Base-by-base conservation (phyloP, 1,140 invertebrate species). In the Zaprionus africanus region DNA sequence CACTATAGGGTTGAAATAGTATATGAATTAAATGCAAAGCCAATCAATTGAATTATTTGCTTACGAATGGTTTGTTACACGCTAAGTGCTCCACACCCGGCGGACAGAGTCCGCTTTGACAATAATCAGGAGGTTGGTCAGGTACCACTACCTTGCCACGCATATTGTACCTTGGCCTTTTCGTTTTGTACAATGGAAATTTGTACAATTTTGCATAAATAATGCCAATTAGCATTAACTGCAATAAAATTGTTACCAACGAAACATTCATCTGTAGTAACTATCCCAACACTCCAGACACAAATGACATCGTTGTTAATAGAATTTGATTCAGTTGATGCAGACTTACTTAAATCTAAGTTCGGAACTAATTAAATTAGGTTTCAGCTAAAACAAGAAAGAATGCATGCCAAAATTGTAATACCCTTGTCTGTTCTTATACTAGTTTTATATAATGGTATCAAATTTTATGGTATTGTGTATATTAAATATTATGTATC, bases 31-130 rank as follows among this genome's bases (percentile, higher is more conserved):
- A 15, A 15, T 54, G 22, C 9, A 54, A 26, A 5, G 4, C 24
- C 2, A 54, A 13, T 24, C 3, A 15, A 54, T 15, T 15, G 2
- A 53, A 24, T 15, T n/a, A 26, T 22, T 53, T 22, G n/a, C n/a
- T n/a, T 17, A 79, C 77, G 26, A 73, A 78, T 1, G 0, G 1
- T 1, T n/a, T 11, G 0, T 26, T 19, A 19, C 77, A 79, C 6
- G 28, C 49, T 1, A 74, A 4, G 28, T 68, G 71, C 3, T 12
- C 1, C 1, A 22, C 6, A 12, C 19, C 19, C 15, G 5, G 15
- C 1, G 56, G 64, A 26, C 71, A 68, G 0, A 74, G 17, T 34
- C 17, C 34, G 7, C 12, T 43, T 15, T 43, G 19, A 19, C 77
- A 79, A 6, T 65, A 58, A 22, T 79, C 34, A 5, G 12, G 1